phyloP scores from a whole-genome alignment of 37 sponge, comb jelly and placozoan genomes.

The Bolinopsis microptera region DNA sequence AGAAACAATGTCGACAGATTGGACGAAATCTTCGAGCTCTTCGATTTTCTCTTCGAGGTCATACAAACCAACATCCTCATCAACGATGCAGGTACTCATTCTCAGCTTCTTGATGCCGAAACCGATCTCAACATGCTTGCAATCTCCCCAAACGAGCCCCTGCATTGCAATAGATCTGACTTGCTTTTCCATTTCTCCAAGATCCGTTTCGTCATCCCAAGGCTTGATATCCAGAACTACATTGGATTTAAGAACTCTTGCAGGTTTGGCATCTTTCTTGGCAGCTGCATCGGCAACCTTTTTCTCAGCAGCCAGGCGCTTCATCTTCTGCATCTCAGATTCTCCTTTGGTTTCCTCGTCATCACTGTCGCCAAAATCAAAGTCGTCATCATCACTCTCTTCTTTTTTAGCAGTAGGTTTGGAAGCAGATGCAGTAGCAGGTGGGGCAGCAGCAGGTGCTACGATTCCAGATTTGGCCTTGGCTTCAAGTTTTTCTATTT shows the following conservation, averaged over 20 bases:
- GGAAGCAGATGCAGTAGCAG: not conserved
- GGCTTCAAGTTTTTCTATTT: not conserved
- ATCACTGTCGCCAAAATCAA: slow-evolving; percentile 61
- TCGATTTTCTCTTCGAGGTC: slow-evolving; percentile 23
- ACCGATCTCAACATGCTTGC: slow-evolving; percentile 49
- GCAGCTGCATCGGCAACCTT: slow-evolving; percentile 58
- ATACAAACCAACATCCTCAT: slow-evolving; percentile 59
- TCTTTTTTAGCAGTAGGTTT: slow-evolving; percentile 21
- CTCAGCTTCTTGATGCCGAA: slow-evolving; percentile 67
- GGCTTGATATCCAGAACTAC: slow-evolving; percentile 68
- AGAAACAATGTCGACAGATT: slow-evolving; percentile 65
- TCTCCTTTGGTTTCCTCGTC: slow-evolving; percentile 48
- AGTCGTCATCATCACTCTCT: slow-evolving; percentile 68
- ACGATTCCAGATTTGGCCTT: not conserved
- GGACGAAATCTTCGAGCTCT: slow-evolving; percentile 58
- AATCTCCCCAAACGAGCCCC: slow-evolving; percentile 65
- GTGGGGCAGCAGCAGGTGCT: not conserved
- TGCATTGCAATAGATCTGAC: slow-evolving; percentile 65
- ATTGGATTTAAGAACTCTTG: slow-evolving; percentile 30
- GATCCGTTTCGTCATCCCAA: slow-evolving; percentile 67
- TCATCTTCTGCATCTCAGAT: slow-evolving; percentile 44
- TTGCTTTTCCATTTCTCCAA: slow-evolving; percentile 62
- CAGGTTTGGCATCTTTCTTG: slow-evolving; percentile 25
- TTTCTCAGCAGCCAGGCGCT: slow-evolving; percentile 38
- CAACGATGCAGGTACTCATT: slow-evolving; percentile 64